These are phyloP conservation scores for Cassiopea andromeda DNA, from an alignment of 30 jellyfish, hydroid and myxozoan genomes.

Conservation along the genomic window DNA sequence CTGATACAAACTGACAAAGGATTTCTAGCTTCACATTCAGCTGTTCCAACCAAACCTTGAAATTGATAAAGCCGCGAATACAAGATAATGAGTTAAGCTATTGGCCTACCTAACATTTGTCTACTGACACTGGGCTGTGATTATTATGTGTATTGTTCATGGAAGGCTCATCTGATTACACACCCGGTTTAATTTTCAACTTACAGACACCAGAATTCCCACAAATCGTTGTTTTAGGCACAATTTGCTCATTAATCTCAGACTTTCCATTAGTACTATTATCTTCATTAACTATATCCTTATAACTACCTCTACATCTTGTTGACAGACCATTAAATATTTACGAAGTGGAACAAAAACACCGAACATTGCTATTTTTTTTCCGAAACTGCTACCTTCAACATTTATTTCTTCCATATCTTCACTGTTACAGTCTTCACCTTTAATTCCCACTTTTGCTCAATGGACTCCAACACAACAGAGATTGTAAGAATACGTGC, in stretches of 20 bases:
- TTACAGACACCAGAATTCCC: slow-evolving; percentile 33
- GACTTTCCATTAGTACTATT: background rate
- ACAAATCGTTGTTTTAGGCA: slow-evolving; percentile 28
- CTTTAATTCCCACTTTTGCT: too few relatives aligned
- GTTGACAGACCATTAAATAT: background rate
- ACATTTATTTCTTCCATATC: too few relatives aligned
- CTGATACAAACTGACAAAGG: slow-evolving; percentile 23
- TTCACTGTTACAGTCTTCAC: too few relatives aligned
- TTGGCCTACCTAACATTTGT: slow-evolving; percentile 51
- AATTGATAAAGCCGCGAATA: slow-evolving; percentile 10
- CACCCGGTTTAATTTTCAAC: background rate
- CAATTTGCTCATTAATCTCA: background rate
- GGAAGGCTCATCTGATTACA: background rate
- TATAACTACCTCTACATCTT: background rate
- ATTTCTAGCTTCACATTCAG: slow-evolving; percentile 8
- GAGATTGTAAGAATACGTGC: too few relatives aligned
- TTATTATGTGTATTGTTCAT: background rate
- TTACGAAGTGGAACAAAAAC: background rate
- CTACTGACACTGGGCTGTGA: slow-evolving; percentile 31
- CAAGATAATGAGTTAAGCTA: slow-evolving; percentile 32
- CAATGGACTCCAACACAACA: too few relatives aligned
- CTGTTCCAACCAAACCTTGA: slow-evolving; percentile 30
- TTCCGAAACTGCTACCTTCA: background rate
- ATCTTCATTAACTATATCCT: background rate
- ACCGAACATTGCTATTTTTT: background rate